Evolutionary conservation across 2,888 invertebrate species (phyloP).

Genomic region (Drosophila atroscutellata): DNA sequence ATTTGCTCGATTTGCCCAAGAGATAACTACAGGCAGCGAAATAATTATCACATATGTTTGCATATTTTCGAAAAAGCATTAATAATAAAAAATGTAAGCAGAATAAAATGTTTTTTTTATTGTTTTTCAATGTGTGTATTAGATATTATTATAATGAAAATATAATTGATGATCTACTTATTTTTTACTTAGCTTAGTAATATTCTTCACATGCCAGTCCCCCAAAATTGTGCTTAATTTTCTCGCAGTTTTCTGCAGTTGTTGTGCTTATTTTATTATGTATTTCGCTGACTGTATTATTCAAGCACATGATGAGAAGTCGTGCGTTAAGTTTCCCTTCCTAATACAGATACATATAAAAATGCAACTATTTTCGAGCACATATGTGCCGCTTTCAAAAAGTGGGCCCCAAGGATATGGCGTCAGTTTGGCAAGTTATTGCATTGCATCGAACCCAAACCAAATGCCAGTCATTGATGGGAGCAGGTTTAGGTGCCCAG

Average conservation of each 20-base stretch:
- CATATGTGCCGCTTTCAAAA: constrained; percentile 47
- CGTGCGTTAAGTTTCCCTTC: constrained; percentile 42
- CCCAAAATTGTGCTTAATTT: background rate
- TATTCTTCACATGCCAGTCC: background rate
- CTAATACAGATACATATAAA: constrained; percentile 13
- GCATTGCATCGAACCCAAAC: constrained; percentile 53
- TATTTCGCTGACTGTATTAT: constrained; percentile 36
- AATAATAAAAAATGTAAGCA: background rate
- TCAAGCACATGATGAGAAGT: constrained; percentile 40
- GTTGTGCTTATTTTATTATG: background rate
- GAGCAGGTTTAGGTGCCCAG: constrained; percentile 34
- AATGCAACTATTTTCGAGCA: constrained; percentile 16
- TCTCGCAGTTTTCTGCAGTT: background rate
- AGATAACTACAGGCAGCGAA: constrained; percentile 39
- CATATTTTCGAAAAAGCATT: background rate
- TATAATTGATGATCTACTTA: no score
- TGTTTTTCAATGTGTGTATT: background rate
- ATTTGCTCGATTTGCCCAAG: constrained; percentile 73
- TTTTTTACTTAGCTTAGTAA: background rate
- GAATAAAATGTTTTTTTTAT: background rate
- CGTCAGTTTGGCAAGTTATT: constrained; percentile 76
- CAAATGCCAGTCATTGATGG: constrained; percentile 17
- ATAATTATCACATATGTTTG: constrained; percentile 2
- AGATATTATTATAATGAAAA: background rate
- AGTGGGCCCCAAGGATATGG: constrained; percentile 69